Percentiles rank a stretch among this genome's conserved stretches.
Evolutionary conservation across 2,797 vertebrate genomes (phyloP).

Genomic region (Phalanger gymnotis): DNA sequence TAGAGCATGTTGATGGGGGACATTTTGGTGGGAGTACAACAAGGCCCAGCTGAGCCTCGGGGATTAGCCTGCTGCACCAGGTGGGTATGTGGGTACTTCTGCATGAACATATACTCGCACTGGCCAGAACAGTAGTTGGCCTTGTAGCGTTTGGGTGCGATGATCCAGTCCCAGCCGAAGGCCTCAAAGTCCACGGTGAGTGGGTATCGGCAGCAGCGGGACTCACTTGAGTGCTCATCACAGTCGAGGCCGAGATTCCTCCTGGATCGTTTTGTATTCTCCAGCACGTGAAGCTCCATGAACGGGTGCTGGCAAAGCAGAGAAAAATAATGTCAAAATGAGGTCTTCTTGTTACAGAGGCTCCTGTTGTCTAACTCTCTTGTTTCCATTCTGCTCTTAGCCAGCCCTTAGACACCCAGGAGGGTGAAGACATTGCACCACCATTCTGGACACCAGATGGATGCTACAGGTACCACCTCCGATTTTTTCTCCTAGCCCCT

Average conservation of each 20-base stretch:
- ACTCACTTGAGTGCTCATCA: slow-evolving; percentile 97
- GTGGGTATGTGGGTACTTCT: slow-evolving; percentile 99
- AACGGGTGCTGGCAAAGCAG: slow-evolving; percentile 92
- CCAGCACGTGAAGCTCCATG: slow-evolving; percentile 98
- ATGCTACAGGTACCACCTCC: neutral
- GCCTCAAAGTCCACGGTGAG: slow-evolving; percentile 99
- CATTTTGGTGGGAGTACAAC: slow-evolving; percentile 99
- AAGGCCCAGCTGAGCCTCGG: slow-evolving; percentile 96
- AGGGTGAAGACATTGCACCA: neutral
- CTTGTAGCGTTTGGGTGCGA: slow-evolving; percentile 98
- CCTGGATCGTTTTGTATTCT: slow-evolving; percentile 96
- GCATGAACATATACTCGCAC: slow-evolving; percentile 99
- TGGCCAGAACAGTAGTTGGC: slow-evolving; percentile 99
- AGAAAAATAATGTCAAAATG: slow-evolving; percentile 50
- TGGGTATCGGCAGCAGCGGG: slow-evolving; percentile 97
- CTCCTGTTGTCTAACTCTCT: neutral
- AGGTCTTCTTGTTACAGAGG: neutral
- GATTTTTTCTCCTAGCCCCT: slow-evolving; percentile 3
- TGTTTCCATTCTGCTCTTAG: slow-evolving; percentile 17
- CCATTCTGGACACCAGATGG: slow-evolving; percentile 48
- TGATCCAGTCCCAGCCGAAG: slow-evolving; percentile 99
- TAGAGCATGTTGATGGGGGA: slow-evolving; percentile 99
- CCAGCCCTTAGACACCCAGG: slow-evolving; percentile 10
- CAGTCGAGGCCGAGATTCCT: slow-evolving; percentile 98
- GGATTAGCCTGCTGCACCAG: slow-evolving; percentile 98